Evolutionary conservation across 2,888 invertebrate genomes (phyloP).

Genomic region (Cantharis flavilabris): DNA sequence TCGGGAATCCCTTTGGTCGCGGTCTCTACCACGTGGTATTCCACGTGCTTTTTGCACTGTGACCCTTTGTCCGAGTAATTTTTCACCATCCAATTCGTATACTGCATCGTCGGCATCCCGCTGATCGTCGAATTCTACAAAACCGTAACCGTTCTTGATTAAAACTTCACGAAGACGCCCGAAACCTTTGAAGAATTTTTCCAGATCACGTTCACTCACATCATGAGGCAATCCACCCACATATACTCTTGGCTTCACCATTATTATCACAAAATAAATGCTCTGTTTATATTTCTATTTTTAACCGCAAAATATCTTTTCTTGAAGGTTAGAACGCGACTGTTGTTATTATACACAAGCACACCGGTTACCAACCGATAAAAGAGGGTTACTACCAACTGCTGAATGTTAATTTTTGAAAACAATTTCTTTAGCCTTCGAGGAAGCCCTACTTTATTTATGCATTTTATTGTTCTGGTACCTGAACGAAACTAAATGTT

Average conservation of each 20-base stretch:
- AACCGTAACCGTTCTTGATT: neutral
- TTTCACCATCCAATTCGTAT: conserved; percentile 97
- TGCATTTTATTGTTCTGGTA: neutral
- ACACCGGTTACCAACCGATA: neutral
- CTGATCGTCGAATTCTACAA: conserved; percentile 94
- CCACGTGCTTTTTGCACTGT: conserved; percentile 84
- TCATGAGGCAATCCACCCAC: neutral
- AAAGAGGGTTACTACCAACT: neutral
- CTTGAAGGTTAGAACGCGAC: neutral
- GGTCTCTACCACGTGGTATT: conserved; percentile 64
- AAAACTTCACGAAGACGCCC: neutral
- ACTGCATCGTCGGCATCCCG: conserved; percentile 98
- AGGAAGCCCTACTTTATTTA: too few species aligned
- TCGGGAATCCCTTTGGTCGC: conserved; percentile 70
- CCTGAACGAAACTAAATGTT: neutral
- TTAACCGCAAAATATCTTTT: neutral
- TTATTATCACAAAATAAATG: neutral
- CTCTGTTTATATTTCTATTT: neutral
- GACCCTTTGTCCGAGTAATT: conserved; percentile 91
- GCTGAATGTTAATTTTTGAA: neutral
- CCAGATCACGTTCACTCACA: neutral
- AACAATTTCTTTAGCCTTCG: neutral
- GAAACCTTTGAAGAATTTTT: neutral
- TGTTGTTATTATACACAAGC: neutral
- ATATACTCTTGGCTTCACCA: neutral